A percentile compares a stretch with the other conserved stretches of the same genome.
phyloP scores from a whole-genome alignment of 2,888 invertebrate genomes.

The Sminthurinus aureus region DNA sequence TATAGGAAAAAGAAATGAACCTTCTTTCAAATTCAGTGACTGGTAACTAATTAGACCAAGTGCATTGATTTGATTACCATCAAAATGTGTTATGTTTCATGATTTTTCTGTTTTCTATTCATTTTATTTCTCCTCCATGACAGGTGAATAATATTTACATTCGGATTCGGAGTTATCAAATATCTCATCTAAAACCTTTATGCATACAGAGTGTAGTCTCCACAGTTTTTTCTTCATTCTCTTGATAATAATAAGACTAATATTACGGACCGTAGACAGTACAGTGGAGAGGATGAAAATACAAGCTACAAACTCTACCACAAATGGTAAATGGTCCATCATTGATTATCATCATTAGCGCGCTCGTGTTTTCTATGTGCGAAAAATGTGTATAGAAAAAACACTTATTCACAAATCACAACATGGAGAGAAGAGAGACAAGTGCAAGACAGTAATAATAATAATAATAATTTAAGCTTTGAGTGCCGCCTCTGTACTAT shows the following conservation, averaged over 20 bases:
- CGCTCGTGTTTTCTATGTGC: conserved; percentile 7
- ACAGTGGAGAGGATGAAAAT: not conserved
- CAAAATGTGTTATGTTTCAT: not conserved
- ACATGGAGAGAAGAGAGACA: too few relatives aligned
- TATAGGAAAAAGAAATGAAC: too few relatives aligned
- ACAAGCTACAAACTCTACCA: not conserved
- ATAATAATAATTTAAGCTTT: too few relatives aligned
- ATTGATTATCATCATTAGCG: conserved; percentile 35
- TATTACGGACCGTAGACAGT: not conserved
- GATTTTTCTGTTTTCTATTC: not conserved
- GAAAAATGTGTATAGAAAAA: too few relatives aligned
- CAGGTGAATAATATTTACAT: not conserved
- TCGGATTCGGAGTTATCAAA: too few relatives aligned
- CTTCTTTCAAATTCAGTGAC: not conserved
- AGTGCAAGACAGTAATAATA: too few relatives aligned
- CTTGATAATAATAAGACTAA: too few relatives aligned
- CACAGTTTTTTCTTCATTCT: too few relatives aligned
- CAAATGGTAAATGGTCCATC: conserved; percentile 19
- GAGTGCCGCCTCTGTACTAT: too few relatives aligned
- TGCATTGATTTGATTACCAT: conserved; percentile 3
- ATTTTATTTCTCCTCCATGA: not conserved
- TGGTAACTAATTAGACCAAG: conserved; percentile 25
- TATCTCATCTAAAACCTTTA: too few relatives aligned
- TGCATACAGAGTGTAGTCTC: too few relatives aligned
- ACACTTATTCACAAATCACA: too few relatives aligned